A percentile compares a stretch with the other conserved stretches of the same genome.
These are phyloP conservation scores for Hassar affinis DNA, from an alignment of 2,113 vertebrate species.

Conservation along the genomic window DNA sequence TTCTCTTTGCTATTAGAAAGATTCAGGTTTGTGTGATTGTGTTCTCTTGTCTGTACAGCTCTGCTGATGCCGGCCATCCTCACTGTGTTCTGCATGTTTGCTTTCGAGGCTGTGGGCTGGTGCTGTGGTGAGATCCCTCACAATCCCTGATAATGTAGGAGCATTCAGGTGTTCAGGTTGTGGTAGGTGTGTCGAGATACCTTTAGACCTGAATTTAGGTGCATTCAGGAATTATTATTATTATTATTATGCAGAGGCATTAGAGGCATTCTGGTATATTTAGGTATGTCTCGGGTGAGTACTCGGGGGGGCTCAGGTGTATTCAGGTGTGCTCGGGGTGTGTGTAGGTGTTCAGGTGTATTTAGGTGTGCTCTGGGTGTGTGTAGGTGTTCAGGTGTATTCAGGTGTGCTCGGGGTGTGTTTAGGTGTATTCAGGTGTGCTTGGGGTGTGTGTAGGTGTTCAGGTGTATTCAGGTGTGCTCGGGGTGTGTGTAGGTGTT, in stretches of 20 bases:
- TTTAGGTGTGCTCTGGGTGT: not conserved
- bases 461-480: not conserved
- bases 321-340: not conserved
- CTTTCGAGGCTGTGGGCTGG: constrained; percentile 61
- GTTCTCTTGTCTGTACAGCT: constrained; percentile 51
- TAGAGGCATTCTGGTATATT: not conserved
- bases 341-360: not conserved
- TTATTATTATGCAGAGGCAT: no score
- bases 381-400: no score
- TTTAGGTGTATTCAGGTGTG: not conserved
- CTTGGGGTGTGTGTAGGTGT: not conserved
- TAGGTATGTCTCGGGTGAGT: no score
- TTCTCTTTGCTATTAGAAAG: not conserved
- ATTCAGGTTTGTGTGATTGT: not conserved
- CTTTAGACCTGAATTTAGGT: not conserved
- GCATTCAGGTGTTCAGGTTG: not conserved
- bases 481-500: no score
- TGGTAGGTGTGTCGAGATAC: not conserved
- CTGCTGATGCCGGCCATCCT: constrained; percentile 36
- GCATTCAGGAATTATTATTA: no score
- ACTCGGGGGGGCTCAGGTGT: not conserved
- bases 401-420: no score
- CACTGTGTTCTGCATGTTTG: constrained; percentile 48
- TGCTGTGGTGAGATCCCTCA: constrained; percentile 65
- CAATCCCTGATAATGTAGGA: not conserved